Base-by-base conservation (phyloP, 2,888 invertebrate species). In the Lapara coniferarum region DNA sequence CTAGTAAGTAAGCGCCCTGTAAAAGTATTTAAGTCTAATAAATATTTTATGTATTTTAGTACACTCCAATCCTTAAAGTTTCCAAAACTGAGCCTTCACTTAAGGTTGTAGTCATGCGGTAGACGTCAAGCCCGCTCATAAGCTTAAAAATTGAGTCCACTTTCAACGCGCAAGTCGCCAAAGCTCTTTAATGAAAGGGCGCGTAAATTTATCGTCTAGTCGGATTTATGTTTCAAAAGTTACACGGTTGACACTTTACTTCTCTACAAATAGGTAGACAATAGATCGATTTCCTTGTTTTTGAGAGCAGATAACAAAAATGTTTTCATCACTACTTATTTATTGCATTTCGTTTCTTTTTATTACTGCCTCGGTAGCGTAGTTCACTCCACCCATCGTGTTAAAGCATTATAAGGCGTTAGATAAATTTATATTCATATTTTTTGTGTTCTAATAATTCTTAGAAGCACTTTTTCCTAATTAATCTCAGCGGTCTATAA, bases 71-170 rank as follows among this genome's bases (percentile, higher is more conserved):
- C 53, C 19, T 55, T 10, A 16, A 55, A 19, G 10, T 19, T 10
- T 19, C 53, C 10, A 16, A 16, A 2, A 52, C 10, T 55, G 16
- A 55, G 53, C 53, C 53, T 19, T 55, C 53, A 19, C 53, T 55
- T 16, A 55, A 55, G 53, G 7, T 3, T 6, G 10, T 55, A 55
- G 19, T 55, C 16, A 7, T 19, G 53, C 53, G 16, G 53, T 55
- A 0, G 16, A 16, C 16, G 13, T 55, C 53, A 19, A 53, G 10
- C 53, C 53, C 16, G 53, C 53, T 16, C 53, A 55, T 55, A 55
- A 55, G 53, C 53, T 55, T 55, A 55, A 55, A 55, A 55, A 55
- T 55, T 16, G 16, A 55, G 53, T 16, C 53, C 16, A 55, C 53
- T 55, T 55, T 55, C 53, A 7, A 16, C 53, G 53, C 53, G 16